Conservation (phyloP, 64 coral and sea anemone species). For the Montipora cactus region DNA sequence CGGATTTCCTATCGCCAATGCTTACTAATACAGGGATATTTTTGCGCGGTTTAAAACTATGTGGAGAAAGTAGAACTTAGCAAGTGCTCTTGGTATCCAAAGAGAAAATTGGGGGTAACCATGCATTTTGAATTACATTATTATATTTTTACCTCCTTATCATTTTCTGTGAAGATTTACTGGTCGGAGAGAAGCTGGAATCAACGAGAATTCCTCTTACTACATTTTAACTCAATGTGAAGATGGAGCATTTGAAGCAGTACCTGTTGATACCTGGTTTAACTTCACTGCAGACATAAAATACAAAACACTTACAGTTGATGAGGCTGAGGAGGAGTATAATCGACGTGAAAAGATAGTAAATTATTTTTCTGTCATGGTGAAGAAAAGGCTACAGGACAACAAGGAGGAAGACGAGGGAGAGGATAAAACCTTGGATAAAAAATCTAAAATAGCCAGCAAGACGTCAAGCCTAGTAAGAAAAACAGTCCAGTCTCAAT, state of each 20-base stretch:
- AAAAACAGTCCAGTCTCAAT: not conserved
- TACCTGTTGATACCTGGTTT: slow-evolving; percentile 89
- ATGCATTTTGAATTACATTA: no score
- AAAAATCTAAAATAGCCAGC: slow-evolving; percentile 55
- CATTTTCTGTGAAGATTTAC: slow-evolving; percentile 67
- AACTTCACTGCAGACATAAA: slow-evolving; percentile 93
- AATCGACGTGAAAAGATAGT: slow-evolving; percentile 87
- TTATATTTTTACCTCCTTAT: not conserved
- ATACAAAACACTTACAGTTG: slow-evolving; percentile 90
- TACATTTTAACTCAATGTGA: slow-evolving; percentile 93
- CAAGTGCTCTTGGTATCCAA: no score
- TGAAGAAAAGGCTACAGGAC: slow-evolving; percentile 90
- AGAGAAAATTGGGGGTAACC: no score
- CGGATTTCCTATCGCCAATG: no score
- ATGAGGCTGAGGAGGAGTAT: slow-evolving; percentile 99
- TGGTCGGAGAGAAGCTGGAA: slow-evolving; percentile 94
- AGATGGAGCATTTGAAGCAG: slow-evolving; percentile 96
- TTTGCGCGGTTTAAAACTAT: no score
- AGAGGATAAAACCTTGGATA: slow-evolving; percentile 31
- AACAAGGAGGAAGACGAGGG: slow-evolving; percentile 73
- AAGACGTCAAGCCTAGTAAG: slow-evolving; percentile 64
- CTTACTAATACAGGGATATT: no score
- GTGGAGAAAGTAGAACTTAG: no score
- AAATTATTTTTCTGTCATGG: slow-evolving; percentile 98
- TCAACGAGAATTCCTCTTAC: slow-evolving; percentile 93